Evolutionary conservation across 2,888 invertebrate genomes (phyloP), one percentile per base, ranked within the genome.

Genomic region (Hyposoter didymator): DNA sequence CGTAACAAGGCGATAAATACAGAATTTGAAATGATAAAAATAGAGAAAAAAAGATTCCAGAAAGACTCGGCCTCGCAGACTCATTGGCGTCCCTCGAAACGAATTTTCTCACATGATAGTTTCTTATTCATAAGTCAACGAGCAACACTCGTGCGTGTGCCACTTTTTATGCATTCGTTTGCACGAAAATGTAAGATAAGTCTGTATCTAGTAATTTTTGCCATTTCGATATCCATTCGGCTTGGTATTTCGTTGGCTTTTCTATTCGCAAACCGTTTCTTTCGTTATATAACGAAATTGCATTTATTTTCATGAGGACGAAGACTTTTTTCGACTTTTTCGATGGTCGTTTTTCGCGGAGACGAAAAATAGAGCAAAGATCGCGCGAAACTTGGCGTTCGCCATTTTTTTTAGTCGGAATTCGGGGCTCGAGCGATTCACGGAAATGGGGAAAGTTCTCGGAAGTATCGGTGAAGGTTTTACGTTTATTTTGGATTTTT

Each of bases 261-360:
- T 70, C 72, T 73, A 67, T 66, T 84, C 66, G 12, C 67, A 67
- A 84, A 84, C 66, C 39, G 14, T 43, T 22, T 8, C 43, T 45
- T 49, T 79, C 19, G 32, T 84, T 84, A 52, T n/a, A n/a, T 32
- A 72, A 49, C 47, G 1, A 72, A 52, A n/a, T 72, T 39, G 35
- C n/a, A 73, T 49, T 55, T 39, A 2, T 43, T 12, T 19, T 22
- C n/a, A 64, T 8, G 1, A 67, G 67, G 32, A 10, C 5, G 19
- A 39, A 32, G 35, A 14, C 17, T 4, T 28, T 69, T 3, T 69
- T 2, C 7, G 45, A 28, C 2, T 28, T 69, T n/a, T n/a, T 32
- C 28, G 47, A 49, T 2, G 0, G 35, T n/a, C 28, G 52, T 5
- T 52, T 72, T 28, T 49, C 28, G 28, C 1, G 59, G n/a, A 55